These are phyloP conservation scores for Drosophila recens DNA, from an alignment of 2,888 invertebrate genomes.

Conservation along the genomic window DNA sequence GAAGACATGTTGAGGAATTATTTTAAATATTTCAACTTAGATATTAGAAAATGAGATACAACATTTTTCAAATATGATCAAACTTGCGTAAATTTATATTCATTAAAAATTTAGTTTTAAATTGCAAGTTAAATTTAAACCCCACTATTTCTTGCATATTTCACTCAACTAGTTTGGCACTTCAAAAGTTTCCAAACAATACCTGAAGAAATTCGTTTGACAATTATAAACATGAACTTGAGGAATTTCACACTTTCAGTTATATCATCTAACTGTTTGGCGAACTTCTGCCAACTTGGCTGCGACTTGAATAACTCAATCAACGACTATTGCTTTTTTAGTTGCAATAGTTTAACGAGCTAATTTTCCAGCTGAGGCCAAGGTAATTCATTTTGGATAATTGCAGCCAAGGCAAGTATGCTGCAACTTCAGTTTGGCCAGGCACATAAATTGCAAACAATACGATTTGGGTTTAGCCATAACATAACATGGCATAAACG, in stretches of 20 bases:
- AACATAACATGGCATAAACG: constrained; percentile 51
- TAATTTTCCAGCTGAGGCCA: constrained; percentile 15
- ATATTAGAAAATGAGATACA: background rate
- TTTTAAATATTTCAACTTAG: background rate
- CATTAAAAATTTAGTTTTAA: no score
- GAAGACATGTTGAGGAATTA: background rate
- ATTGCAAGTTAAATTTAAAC: no score
- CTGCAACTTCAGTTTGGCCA: constrained; percentile 29
- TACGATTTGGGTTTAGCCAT: constrained; percentile 67
- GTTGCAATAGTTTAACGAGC: constrained; percentile 6
- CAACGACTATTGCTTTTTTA: constrained; percentile 12
- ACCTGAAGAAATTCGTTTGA: background rate
- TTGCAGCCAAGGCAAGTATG: constrained; percentile 23
- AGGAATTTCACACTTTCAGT: background rate
- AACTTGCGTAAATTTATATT: no score
- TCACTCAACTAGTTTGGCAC: background rate
- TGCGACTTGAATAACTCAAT: constrained; percentile 19
- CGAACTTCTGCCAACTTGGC: background rate
- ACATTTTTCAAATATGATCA: background rate
- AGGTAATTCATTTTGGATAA: constrained; percentile 14
- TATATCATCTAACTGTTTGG: constrained; percentile 2
- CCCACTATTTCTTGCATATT: background rate
- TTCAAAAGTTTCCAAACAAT: background rate
- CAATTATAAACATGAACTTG: background rate
- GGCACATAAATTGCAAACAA: constrained; percentile 70